Conservation (phyloP, 2,797 vertebrate genomes). For the Brachyrhaphis roseni region DNA sequence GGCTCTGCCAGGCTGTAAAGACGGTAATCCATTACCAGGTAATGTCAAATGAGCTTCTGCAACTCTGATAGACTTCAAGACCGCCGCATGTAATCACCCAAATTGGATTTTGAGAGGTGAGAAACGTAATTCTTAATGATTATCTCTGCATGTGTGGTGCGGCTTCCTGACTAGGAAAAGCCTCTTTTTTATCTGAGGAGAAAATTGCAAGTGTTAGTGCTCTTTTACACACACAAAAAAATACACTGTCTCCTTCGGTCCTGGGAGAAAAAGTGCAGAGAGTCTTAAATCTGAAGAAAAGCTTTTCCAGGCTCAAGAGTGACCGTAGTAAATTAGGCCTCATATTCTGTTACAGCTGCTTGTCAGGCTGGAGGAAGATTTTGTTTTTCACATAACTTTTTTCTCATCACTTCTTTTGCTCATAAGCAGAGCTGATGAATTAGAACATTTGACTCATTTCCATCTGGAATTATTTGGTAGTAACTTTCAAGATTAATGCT, state of each 20-base stretch:
- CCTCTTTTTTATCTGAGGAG: slow-evolving; percentile 26
- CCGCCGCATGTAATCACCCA: slow-evolving; percentile 64
- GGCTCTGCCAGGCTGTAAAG: slow-evolving; percentile 54
- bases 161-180: slow-evolving; percentile 32
- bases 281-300: slow-evolving; percentile 36
- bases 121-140: slow-evolving; percentile 73
- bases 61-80: slow-evolving; percentile 34
- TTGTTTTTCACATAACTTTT: slow-evolving; percentile 16
- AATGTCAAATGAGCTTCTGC: slow-evolving; percentile 58
- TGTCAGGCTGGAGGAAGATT: slow-evolving; percentile 3
- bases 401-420: background rate
- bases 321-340: slow-evolving; percentile 13
- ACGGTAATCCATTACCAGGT: slow-evolving; percentile 65
- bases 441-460: background rate
- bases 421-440: background rate
- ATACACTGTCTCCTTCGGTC: slow-evolving; percentile 14
- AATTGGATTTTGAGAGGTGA: slow-evolving; percentile 73
- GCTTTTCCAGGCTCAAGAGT: slow-evolving; percentile 25
- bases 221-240: slow-evolving; percentile 20
- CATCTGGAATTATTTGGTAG: background rate
- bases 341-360: slow-evolving; percentile 17
- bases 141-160: slow-evolving; percentile 64
- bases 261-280: slow-evolving; percentile 36
- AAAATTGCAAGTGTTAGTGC: slow-evolving; percentile 53
- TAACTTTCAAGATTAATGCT: background rate